Evolutionary conservation across 2,797 vertebrate genomes (phyloP).

Genomic region (Lutjanus argentimaculatus): DNA sequence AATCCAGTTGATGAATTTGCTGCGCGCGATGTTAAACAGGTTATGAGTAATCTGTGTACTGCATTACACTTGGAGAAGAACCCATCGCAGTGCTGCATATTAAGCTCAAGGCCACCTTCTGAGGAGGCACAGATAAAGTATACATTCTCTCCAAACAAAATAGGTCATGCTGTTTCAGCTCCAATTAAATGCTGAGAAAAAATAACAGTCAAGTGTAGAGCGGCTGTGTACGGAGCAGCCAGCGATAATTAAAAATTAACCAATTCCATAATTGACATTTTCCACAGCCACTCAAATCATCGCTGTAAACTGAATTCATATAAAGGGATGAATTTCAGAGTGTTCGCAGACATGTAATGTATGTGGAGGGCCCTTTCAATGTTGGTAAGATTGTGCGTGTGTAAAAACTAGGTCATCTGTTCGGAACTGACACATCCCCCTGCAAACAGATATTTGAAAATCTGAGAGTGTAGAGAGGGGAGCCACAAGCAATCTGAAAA

Average conservation of each 20-base stretch:
- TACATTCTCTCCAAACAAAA: conserved; percentile 85
- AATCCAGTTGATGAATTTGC: conserved; percentile 68
- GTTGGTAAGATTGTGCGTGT: conserved; percentile 76
- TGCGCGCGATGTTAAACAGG: conserved; percentile 65
- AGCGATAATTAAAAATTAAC: conserved; percentile 85
- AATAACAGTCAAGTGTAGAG: conserved; percentile 78
- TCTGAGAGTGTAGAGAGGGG: conserved; percentile 77
- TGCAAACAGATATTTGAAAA: conserved; percentile 86
- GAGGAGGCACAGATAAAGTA: conserved; percentile 80
- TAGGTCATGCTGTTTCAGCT: conserved; percentile 88
- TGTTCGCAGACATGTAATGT: conserved; percentile 68
- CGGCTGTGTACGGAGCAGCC: conserved; percentile 74
- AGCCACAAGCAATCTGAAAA: conserved; percentile 76
- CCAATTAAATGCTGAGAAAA: conserved; percentile 82
- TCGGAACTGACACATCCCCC: conserved; percentile 86
- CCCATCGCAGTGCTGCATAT: conserved; percentile 61
- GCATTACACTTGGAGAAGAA: conserved; percentile 61
- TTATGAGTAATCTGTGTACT: conserved; percentile 68
- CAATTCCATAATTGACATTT: conserved; percentile 80
- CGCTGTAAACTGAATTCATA: conserved; percentile 60
- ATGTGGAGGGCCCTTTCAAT: conserved; percentile 72
- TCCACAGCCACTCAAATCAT: conserved; percentile 67
- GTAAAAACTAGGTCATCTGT: conserved; percentile 88
- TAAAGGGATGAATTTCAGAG: conserved; percentile 54
- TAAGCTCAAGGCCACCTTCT: conserved; percentile 85